These are phyloP conservation scores for Decapterus maruadsi DNA, from an alignment of 2,797 vertebrate species.

Conservation along the genomic window DNA sequence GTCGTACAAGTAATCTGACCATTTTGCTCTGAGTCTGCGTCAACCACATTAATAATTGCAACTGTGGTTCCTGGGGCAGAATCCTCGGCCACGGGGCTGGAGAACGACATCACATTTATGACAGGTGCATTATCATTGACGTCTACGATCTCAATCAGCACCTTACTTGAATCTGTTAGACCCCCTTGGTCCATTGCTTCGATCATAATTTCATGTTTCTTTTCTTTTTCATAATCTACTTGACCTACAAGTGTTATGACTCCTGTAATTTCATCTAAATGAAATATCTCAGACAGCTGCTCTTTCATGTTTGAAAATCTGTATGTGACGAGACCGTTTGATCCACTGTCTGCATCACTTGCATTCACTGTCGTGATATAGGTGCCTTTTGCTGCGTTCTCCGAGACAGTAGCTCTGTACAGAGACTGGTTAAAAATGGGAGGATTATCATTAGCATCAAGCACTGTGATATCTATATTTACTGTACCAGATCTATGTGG, in stretches of 20 bases:
- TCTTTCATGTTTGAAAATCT: conserved; percentile 74
- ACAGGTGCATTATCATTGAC: conserved; percentile 67
- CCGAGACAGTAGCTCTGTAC: conserved; percentile 54
- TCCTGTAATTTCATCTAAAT: conserved; percentile 75
- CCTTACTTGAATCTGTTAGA: conserved; percentile 73
- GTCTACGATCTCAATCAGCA: conserved; percentile 75
- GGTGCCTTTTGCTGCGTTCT: conserved; percentile 54
- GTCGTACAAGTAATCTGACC: conserved; percentile 75
- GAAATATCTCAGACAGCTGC: conserved; percentile 66
- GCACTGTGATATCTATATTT: conserved; percentile 60
- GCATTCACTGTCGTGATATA: conserved; percentile 62
- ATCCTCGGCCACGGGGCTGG: conserved; percentile 73
- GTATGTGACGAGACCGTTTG: conserved; percentile 72
- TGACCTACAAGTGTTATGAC: conserved; percentile 69
- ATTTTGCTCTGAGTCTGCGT: conserved; percentile 81
- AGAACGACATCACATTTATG: conserved; percentile 69
- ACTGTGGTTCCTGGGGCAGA: conserved; percentile 75
- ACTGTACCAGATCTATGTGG: conserved; percentile 67
- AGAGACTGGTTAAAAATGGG: conserved; percentile 68
- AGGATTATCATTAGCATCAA: conserved; percentile 68
- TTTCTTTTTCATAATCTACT: conserved; percentile 83
- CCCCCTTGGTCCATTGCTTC: conserved; percentile 79
- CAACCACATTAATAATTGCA: conserved; percentile 82
- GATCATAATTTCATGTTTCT: conserved; percentile 71
- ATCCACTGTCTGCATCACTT: conserved; percentile 62